Evolutionary conservation across 2,888 invertebrate species (phyloP), one percentile per base, ranked within the genome.

Genomic region (Aricia artaxerxes): DNA sequence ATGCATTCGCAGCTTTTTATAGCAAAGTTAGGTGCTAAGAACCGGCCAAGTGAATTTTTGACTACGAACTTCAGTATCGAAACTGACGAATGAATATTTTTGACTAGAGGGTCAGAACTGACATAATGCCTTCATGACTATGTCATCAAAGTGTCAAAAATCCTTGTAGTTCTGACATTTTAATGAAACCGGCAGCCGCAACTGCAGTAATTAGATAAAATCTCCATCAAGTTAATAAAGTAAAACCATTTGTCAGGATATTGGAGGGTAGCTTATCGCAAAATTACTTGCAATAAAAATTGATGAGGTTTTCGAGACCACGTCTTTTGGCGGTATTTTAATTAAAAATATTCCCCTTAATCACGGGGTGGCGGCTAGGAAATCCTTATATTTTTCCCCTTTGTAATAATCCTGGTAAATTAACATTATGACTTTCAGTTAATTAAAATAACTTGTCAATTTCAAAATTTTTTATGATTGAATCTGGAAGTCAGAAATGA

Each of bases 231-330:
- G 31, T 72, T 78, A 72, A 72, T 60, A 31, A 60, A 73, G 78
- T 73, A 24, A 73, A 61, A 78, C 38, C 61, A 61, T 61, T 78
- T 57, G 40, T 73, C 61, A 44, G 78, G 61, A 75, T 78, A 78
- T 78, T 61, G 78, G 57, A 31, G 72, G 24, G 73, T 57, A 57
- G 80, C 81, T 83, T 83, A 83, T 82, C 82, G 76, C 79, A 40
- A 80, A 81, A 81, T 80, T 82, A 79, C 80, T 78, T 73, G 81
- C 79, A 79, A 80, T 82, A 82, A 82, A 81, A 84, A 84, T 83
- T 84, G 83, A 83, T 81, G 81, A 82, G 81, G 80, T 78, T 79
- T 77, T 79, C 60, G 78, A 78, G 79, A 81, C 79, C 77, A 75
- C 60, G 78, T 76, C 78, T 79, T 78, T 79, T 79, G 44, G 44